A percentile compares a stretch with the other conserved stretches of the same genome.
Conservation (phyloP, 2,888 invertebrate genomes). For the Agriopis leucophaearia region DNA sequence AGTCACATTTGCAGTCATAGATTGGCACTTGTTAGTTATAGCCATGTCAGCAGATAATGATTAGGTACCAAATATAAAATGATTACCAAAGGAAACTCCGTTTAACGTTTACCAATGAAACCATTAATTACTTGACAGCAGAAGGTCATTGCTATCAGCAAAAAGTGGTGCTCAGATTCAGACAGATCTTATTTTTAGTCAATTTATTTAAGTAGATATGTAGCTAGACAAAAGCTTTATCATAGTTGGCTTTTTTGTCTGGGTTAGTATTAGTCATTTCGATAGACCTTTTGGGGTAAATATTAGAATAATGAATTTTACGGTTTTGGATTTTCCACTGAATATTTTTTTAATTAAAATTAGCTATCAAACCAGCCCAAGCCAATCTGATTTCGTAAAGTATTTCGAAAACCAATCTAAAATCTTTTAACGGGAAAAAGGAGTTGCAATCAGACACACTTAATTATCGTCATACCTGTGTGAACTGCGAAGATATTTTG, state of each 20-base stretch:
- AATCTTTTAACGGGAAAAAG: neutral
- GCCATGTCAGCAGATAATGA: constrained; percentile 4
- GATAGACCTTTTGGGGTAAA: too few species aligned
- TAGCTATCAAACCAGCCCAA: too few species aligned
- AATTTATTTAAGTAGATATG: neutral
- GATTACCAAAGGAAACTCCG: neutral
- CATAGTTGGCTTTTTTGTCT: too few species aligned
- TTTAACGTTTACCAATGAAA: constrained; percentile 4
- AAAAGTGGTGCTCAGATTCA: constrained; percentile 4
- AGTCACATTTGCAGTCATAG: constrained; percentile 19
- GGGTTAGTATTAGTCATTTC: too few species aligned
- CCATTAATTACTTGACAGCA: constrained; percentile 10
- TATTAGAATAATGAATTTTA: too few species aligned
- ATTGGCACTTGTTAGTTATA: constrained; percentile 11
- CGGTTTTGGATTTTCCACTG: too few species aligned
- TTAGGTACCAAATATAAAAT: too few species aligned
- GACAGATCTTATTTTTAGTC: neutral
- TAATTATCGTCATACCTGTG: constrained; percentile 83
- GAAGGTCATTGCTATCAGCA: constrained; percentile 9
- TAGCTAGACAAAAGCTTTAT: too few species aligned
- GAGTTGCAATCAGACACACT: neutral
- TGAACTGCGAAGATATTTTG: constrained; percentile 92
- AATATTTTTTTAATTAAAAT: too few species aligned
- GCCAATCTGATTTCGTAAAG: too few species aligned
- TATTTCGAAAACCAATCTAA: neutral